Conservation (phyloP, 2,797 vertebrate genomes). For the Sebastes trivittatus region DNA sequence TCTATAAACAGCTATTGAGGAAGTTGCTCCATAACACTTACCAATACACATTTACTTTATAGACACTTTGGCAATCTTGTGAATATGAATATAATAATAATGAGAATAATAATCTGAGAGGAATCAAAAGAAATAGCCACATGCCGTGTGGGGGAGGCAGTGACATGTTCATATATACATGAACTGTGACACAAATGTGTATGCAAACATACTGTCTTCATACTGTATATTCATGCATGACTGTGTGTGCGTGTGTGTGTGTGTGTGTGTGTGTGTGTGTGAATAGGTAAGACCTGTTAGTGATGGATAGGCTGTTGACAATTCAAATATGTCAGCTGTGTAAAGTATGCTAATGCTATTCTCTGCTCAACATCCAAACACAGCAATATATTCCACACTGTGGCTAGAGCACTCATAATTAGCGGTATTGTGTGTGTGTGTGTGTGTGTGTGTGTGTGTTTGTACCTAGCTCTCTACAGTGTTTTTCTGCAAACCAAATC, state of each 20-base stretch:
- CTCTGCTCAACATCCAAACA: slow-evolving; percentile 70
- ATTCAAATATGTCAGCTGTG: slow-evolving; percentile 74
- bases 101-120: background rate
- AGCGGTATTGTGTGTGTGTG: slow-evolving; percentile 18
- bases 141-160: background rate
- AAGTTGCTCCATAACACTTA: background rate
- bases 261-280: background rate
- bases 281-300: slow-evolving; percentile 34
- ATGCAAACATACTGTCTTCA: slow-evolving; percentile 5
- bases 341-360: slow-evolving; percentile 79
- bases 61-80: background rate
- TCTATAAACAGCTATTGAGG: background rate
- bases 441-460: background rate
- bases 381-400: slow-evolving; percentile 65
- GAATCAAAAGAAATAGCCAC: background rate
- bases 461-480: background rate
- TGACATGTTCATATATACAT: background rate
- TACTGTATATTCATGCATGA: slow-evolving; percentile 10
- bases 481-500: background rate
- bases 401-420: slow-evolving; percentile 65
- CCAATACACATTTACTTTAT: background rate
- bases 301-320: slow-evolving; percentile 73
- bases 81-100: background rate
- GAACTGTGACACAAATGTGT: slow-evolving; percentile 10
- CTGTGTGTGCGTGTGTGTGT: background rate